Conservation (phyloP, 2,888 invertebrate genomes). For the Drosophila neutralis region DNA sequence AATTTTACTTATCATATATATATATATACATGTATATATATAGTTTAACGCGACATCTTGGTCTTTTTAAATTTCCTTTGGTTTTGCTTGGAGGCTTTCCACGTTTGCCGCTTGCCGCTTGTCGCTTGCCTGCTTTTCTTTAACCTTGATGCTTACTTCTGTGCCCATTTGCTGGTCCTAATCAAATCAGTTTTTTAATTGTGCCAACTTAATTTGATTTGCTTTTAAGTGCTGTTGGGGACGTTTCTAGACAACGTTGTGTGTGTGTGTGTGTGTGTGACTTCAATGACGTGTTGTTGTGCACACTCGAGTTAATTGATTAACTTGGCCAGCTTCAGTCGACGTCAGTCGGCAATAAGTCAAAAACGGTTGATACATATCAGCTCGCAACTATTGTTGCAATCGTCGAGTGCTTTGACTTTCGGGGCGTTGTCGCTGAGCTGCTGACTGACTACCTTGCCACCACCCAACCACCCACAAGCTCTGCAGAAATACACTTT, state of each 20-base stretch:
- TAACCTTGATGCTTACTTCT: conserved; percentile 26
- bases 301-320: conserved; percentile 74
- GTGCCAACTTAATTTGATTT: conserved; percentile 69
- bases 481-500: conserved; percentile 32
- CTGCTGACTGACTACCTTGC: not conserved
- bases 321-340: conserved; percentile 54
- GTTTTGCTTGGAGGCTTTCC: conserved; percentile 2
- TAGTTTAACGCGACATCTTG: not conserved
- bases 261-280: conserved; percentile 24
- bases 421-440: conserved; percentile 18
- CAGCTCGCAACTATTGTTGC: conserved; percentile 13
- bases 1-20: conserved; percentile 1
- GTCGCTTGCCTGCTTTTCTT: conserved; percentile 6
- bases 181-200: conserved; percentile 66
- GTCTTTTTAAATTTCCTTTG: not conserved
- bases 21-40: not conserved
- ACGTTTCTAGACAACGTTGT: not conserved
- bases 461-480: not conserved
- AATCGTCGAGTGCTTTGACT: conserved; percentile 21
- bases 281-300: conserved; percentile 30
- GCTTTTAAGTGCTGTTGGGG: conserved; percentile 62
- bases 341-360: conserved; percentile 44
- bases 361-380: conserved; percentile 22
- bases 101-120: conserved; percentile 7
- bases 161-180: conserved; percentile 23